phyloP scores from a whole-genome alignment of 1,140 invertebrate species.

The Ephestia elutella region DNA sequence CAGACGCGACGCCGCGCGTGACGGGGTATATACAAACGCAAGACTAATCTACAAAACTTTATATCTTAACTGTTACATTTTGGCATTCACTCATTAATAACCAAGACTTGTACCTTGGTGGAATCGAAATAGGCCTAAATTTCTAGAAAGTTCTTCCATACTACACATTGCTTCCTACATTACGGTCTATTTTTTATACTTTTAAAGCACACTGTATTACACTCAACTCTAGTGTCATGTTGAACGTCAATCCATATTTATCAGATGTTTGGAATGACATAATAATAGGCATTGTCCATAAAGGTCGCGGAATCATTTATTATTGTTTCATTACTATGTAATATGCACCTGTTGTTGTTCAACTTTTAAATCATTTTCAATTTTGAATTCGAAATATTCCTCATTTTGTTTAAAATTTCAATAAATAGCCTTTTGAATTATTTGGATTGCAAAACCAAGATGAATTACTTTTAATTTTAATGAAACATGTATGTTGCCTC shows the following conservation, averaged over 20 bases:
- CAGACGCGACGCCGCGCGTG: not conserved
- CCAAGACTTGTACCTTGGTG: not conserved
- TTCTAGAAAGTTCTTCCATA: conserved; percentile 31
- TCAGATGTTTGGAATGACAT: not conserved
- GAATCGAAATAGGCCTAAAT: not conserved
- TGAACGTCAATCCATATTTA: not conserved
- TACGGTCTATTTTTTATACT: conserved; percentile 25
- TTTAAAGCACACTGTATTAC: not conserved
- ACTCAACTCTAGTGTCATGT: not conserved
- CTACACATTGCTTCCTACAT: conserved; percentile 31
- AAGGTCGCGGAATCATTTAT: not conserved
- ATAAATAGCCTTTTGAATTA: no score
- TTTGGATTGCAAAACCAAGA: no score
- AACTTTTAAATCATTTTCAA: no score
- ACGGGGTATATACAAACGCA: not conserved
- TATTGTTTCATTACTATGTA: not conserved
- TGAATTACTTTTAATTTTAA: no score
- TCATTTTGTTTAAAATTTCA: no score
- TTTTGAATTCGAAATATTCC: no score
- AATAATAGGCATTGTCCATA: not conserved
- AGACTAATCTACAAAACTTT: not conserved
- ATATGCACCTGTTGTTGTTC: not conserved
- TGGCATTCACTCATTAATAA: no score
- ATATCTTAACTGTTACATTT: not conserved
- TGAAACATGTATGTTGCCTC: no score